Base-by-base conservation (phyloP, 2,113 vertebrate species). In the Gobiocypris rarus region DNA sequence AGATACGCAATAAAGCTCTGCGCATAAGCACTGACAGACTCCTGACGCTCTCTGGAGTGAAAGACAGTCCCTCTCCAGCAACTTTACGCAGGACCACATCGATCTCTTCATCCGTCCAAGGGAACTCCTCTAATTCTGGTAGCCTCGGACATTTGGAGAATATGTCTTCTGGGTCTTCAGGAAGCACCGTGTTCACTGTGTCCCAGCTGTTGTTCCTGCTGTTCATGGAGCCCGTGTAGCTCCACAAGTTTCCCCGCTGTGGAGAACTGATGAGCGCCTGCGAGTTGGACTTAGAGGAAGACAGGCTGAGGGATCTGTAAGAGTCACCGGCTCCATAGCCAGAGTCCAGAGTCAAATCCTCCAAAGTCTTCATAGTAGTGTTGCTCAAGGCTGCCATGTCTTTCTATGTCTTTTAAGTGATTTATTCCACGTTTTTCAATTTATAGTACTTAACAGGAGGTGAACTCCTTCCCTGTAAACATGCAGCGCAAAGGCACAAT, bases 151-250 rank as follows among this genome's bases (percentile, higher is more conserved):
- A 98, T 89, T 91, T 95, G 45, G 95, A 93, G 84, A 97, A 95
- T 83, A 95, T 90, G 58, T 97, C 97, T 82, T 95, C 96, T 3
- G 94, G 93, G 82, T 98, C 97, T 82, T 98, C 97, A 0, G 95
- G 95, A 85, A 96, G 92, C n/a, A 95, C 94, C 1, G 96, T 93
- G 94, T 95, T 96, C 75, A 97, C 96, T 9, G 97, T 97, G 91
- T 99, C 97, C 97, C 97, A 98, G 94, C 97, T 98, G 93, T 95
- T 95, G 79, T 96, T 95, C 80, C 97, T 92, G 93, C 97, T 97
- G 93, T 92, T 94, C 93, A 96, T 95, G 85, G 96, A 97, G 89
- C 95, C 96, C 28, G 95, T 92, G 52, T 92, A 94, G 90, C 93
- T 95, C 95, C 96, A 96, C 95, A 96, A 95, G 89, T 92, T 91